These are phyloP conservation scores for Enteromius paludinosus DNA, from an alignment of 2,797 vertebrate genomes.

Conservation along the genomic window DNA sequence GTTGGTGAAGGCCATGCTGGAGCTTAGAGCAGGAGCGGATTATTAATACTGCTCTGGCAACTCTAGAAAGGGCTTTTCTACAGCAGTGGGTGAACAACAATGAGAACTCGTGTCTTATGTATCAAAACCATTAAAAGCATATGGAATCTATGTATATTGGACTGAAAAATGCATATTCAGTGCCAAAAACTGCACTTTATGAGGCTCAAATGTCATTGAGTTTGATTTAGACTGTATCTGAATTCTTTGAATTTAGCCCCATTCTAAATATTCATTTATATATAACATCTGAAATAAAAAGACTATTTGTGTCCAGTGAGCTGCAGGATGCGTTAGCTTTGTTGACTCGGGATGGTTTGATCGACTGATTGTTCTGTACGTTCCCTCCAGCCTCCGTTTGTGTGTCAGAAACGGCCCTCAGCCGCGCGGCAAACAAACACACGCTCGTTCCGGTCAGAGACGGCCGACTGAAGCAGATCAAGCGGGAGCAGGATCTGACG, in stretches of 20 bases:
- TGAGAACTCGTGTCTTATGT: neutral
- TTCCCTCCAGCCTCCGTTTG: constrained; percentile 41
- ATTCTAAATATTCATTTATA: too few relatives aligned
- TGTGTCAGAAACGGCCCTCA: constrained; percentile 37
- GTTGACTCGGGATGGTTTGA: constrained; percentile 42
- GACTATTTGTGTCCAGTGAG: neutral
- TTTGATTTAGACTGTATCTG: neutral
- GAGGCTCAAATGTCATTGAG: neutral
- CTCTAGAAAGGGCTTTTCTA: neutral
- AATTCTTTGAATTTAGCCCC: too few relatives aligned
- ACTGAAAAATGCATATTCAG: neutral
- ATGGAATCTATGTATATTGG: neutral
- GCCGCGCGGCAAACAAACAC: constrained; percentile 28
- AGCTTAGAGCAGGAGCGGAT: neutral
- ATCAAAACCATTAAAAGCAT: neutral
- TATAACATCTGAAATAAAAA: neutral
- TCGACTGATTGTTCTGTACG: constrained; percentile 38
- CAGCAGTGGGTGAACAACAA: neutral
- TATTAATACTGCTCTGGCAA: neutral
- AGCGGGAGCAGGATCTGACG: neutral
- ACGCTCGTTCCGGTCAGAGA: neutral
- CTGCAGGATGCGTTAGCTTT: neutral
- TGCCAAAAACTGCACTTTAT: neutral
- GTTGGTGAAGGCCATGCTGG: neutral
- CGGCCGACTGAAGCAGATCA: neutral